phyloP scores from a whole-genome alignment of 2,797 vertebrate species.

The Ptychobarbus kaznakovi region DNA sequence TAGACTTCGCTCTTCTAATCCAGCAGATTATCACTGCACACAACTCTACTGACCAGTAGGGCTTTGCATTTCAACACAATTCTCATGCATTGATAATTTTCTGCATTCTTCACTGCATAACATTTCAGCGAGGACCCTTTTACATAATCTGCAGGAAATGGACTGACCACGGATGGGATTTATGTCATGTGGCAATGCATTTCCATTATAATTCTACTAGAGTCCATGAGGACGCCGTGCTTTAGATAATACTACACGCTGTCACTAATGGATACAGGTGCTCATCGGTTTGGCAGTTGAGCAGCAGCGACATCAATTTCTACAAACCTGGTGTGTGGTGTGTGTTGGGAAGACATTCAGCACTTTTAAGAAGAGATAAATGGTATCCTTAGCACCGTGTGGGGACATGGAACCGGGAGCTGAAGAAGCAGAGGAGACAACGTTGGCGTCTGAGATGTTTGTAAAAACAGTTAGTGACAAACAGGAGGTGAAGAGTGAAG shows the following conservation, averaged over 20 bases:
- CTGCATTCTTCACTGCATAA: slow-evolving; percentile 37
- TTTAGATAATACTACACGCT: slow-evolving; percentile 61
- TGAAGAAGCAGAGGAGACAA: slow-evolving; percentile 57
- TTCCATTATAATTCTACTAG: slow-evolving; percentile 64
- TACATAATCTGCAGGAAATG: neutral
- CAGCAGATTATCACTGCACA: slow-evolving; percentile 78
- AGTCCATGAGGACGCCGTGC: slow-evolving; percentile 53
- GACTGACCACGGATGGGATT: slow-evolving; percentile 56
- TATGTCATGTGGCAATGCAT: slow-evolving; percentile 50
- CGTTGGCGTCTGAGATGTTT: slow-evolving; percentile 29
- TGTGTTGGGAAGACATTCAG: slow-evolving; percentile 59
- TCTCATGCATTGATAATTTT: slow-evolving; percentile 75
- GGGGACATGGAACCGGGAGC: slow-evolving; percentile 73
- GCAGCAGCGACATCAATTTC: slow-evolving; percentile 18
- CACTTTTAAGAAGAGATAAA: slow-evolving; percentile 63
- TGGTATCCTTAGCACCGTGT: slow-evolving; percentile 64
- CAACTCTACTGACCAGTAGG: slow-evolving; percentile 72
- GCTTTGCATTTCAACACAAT: slow-evolving; percentile 63
- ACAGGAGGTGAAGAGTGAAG: slow-evolving; percentile 40
- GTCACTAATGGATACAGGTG: slow-evolving; percentile 55
- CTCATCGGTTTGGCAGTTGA: slow-evolving; percentile 48
- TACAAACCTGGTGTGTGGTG: slow-evolving; percentile 5
- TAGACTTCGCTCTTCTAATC: slow-evolving; percentile 84
- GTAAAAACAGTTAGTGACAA: neutral
- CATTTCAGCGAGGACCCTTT: neutral